These are phyloP conservation scores for Argya squamiceps DNA, from an alignment of 2,797 vertebrate species.

Conservation along the genomic window DNA sequence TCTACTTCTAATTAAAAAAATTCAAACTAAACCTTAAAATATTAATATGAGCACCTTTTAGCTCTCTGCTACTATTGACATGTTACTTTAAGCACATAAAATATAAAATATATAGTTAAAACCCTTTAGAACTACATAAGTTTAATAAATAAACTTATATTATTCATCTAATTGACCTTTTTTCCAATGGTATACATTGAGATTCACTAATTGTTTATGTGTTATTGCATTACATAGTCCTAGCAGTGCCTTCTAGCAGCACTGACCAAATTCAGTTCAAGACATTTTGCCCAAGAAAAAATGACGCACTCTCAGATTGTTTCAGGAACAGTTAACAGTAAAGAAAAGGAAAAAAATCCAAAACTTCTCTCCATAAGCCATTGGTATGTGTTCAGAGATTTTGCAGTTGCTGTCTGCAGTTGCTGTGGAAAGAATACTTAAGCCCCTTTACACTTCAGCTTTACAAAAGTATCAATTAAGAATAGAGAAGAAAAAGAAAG, in stretches of 20 bases:
- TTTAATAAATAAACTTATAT: background rate
- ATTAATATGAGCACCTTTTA: background rate
- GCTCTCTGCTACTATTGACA: background rate
- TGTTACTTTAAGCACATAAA: background rate
- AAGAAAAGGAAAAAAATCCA: background rate
- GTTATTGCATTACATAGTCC: background rate
- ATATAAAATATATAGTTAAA: background rate
- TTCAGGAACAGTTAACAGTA: background rate
- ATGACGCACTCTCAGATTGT: background rate
- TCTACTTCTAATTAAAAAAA: background rate
- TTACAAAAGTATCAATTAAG: conserved; percentile 3
- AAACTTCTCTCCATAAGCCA: background rate
- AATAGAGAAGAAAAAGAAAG: background rate
- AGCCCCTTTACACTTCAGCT: background rate
- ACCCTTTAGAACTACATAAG: background rate
- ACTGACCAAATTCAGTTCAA: background rate
- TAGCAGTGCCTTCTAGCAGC: background rate
- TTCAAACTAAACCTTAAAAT: background rate
- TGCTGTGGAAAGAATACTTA: background rate
- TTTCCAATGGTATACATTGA: background rate
- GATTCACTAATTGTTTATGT: background rate
- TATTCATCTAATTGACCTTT: background rate
- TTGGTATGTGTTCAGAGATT: background rate
- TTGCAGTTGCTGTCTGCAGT: background rate
- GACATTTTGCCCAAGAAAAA: background rate